These are phyloP conservation scores for Cavia porcellus DNA, from an alignment of 2,113 vertebrate genomes.

Conservation along the genomic window DNA sequence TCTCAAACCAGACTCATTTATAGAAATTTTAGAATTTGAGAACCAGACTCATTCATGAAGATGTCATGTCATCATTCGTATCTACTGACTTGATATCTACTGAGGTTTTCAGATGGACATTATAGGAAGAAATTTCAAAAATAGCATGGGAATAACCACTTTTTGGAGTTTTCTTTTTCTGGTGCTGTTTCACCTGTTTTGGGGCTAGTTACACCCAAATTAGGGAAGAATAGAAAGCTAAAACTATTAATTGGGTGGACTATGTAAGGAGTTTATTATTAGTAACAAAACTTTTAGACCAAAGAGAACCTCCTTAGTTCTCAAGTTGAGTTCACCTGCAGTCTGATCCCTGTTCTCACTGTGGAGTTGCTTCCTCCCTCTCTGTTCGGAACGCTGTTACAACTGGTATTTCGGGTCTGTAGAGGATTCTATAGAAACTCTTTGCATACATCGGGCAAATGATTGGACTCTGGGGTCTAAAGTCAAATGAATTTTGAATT, in stretches of 20 bases:
- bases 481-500: not conserved
- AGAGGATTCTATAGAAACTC: not conserved
- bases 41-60: not conserved
- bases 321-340: not conserved
- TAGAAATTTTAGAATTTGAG: not conserved
- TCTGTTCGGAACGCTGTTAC: not conserved
- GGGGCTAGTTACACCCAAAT: not conserved
- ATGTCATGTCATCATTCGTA: not conserved
- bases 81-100: not conserved
- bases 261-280: not conserved
- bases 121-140: slow-evolving; percentile 2
- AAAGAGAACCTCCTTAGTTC: not conserved
- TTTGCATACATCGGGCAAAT: not conserved
- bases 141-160: not conserved
- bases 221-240: slow-evolving; percentile 3
- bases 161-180: not conserved
- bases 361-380: not conserved
- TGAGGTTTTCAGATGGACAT: not conserved
- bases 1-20: not conserved
- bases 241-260: not conserved
- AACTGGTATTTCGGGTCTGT: not conserved
- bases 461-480: not conserved
- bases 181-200: not conserved
- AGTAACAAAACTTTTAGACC: not conserved
- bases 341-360: not conserved